Base-by-base conservation (phyloP, 2,113 vertebrate genomes). In the Gavia stellata region DNA sequence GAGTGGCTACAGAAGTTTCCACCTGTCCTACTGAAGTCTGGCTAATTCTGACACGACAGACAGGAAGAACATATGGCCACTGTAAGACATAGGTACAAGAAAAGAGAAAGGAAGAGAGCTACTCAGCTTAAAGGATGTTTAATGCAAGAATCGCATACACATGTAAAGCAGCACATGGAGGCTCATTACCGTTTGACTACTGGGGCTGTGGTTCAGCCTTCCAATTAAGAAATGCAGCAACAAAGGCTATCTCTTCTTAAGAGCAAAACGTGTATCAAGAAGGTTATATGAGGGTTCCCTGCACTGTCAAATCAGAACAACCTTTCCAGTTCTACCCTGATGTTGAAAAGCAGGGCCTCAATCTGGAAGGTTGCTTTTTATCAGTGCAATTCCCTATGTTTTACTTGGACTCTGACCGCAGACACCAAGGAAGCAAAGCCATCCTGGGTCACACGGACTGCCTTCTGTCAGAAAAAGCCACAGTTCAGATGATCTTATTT, bases 401-500 rank as follows among this genome's bases (percentile, higher is more conserved):
- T 73, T 18, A 42, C 19, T 55, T 50, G n/a, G 29, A 20, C 9
- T 59, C 14, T 33, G 23, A 42, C 26, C 44, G 42, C 50, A 70
- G 55, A 56, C 59, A 77, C 5, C 16, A 80, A 42, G 53, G 44
- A 68, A 86, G 33, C 47, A 86, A 91, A 68, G 38, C 10, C 81
- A 53, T 24, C 61, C 40, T 16, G 12, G 42, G 21, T 33, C 42
- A 82, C 25, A 49, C 0, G 0, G 20, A 17, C 18, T 19, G 49
- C 17, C 36, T 79, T 65, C 52, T 67, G 21, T 59, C 36, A 53
- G 36, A 65, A 80, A 75, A 70, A 82, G n/a, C 3, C 25, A 47
- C 47, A 42, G 36, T 25, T 81, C 61, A 63, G 47, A 72, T 28
- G 14, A 77, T 34, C 23, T 79, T 70, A 42, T 24, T 86, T 52